These are phyloP conservation scores for Macroramphosus scolopax DNA, from an alignment of 2,797 vertebrate genomes.

Conservation along the genomic window DNA sequence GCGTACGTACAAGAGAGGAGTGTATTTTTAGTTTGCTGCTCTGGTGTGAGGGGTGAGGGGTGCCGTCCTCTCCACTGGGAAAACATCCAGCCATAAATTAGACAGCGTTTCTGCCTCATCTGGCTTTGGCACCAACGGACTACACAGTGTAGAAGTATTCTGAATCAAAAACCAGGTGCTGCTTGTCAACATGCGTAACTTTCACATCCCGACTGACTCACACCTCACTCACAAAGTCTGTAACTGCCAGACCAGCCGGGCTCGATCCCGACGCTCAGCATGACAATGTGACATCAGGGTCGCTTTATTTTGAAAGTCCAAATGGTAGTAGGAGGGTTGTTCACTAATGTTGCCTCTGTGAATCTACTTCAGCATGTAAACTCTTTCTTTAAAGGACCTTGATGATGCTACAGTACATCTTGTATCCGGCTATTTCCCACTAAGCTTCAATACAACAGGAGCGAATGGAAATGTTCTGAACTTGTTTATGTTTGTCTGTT, in stretches of 20 bases:
- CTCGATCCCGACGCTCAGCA: slow-evolving; percentile 28
- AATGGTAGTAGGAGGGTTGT: no score
- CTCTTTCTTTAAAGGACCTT: no score
- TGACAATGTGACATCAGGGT: slow-evolving; percentile 22
- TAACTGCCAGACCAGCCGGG: neutral
- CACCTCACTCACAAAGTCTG: slow-evolving; percentile 40
- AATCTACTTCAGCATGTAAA: no score
- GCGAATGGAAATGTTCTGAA: no score
- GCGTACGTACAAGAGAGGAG: slow-evolving; percentile 68
- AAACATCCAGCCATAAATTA: slow-evolving; percentile 1
- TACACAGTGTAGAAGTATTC: slow-evolving; percentile 50
- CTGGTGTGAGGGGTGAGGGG: neutral
- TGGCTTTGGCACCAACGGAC: no score
- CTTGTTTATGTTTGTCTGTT: no score
- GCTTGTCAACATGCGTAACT: slow-evolving; percentile 49
- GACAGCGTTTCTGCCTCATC: no score
- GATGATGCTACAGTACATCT: no score
- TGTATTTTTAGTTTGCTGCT: slow-evolving; percentile 66
- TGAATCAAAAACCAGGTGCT: slow-evolving; percentile 41
- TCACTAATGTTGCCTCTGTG: no score
- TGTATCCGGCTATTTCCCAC: no score
- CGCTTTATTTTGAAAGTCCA: no score
- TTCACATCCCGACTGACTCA: slow-evolving; percentile 23
- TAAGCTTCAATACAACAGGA: no score
- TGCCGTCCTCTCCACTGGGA: neutral